Base-by-base conservation (phyloP, 2,113 vertebrate genomes). In the Oostethus manadensis region DNA sequence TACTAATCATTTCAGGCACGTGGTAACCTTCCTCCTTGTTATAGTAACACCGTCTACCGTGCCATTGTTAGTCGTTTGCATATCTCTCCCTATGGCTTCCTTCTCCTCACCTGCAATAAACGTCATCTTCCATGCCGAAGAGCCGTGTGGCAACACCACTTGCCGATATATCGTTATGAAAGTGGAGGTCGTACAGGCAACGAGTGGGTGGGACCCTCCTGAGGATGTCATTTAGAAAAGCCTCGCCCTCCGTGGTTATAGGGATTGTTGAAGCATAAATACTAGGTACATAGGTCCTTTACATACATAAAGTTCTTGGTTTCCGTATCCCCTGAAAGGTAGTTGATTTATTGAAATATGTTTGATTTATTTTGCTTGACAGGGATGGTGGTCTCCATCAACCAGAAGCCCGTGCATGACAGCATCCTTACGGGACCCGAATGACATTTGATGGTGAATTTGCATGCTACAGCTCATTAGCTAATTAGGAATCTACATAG, bases 201-300 rank as follows among this genome's bases (percentile, higher is more conserved):
- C 0, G 68, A 64, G 74, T 64, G 59, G 66, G 66, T 65, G 71
- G 29, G 22, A 40, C 63, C 17, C 46, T 70, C 49, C 50, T 76
- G 3, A 68, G 50, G 61, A 81, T 77, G 81, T 87, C 81, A 82
- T 85, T 85, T 80, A 62, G 64, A 81, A 89, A 87, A 78, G 58
- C 13, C 22, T 80, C 89, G 83, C 87, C 86, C 80, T 89, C 91
- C 60, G 58, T 44, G 10, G 60, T 16, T 2, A 14, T 42, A 20
- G 0, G 26, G 77, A 80, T 58, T 49, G 59, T 72, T 46, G 73
- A 79, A 49, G 60, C 70, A 43, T 48, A 46, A 67, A 65, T 79
- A 35, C 6, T 15, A 55, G 77, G 73, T 73, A 84, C 76, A 68
- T 60, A 80, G 58, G 38, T 21, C 51, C 74, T 42, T 10, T 38